Conservation (phyloP, 2,797 vertebrate genomes). For the Thripadectes ignobilis region DNA sequence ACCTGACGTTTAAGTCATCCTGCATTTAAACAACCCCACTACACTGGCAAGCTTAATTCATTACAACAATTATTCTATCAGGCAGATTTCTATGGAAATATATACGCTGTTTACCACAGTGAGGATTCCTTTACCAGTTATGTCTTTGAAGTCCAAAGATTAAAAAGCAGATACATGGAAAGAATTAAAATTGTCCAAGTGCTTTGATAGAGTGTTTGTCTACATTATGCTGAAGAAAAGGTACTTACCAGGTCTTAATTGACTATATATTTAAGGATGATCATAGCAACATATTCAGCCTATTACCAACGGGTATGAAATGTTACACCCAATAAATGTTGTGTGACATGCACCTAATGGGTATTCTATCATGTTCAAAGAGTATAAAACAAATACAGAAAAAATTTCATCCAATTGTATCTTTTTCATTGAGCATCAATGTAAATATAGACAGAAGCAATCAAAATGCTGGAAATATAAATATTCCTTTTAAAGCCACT, state of each 20-base stretch:
- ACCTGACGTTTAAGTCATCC: conserved; percentile 50
- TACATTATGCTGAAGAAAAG: conserved; percentile 55
- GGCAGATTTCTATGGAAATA: conserved; percentile 70
- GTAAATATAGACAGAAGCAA: conserved; percentile 77
- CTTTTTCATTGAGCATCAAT: conserved; percentile 68
- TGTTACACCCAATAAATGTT: conserved; percentile 72
- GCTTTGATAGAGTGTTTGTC: conserved; percentile 56
- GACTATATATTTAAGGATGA: conserved; percentile 68
- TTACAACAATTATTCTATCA: conserved; percentile 70
- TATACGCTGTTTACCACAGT: conserved; percentile 53
- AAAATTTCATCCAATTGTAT: conserved; percentile 69
- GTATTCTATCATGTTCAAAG: conserved; percentile 71
- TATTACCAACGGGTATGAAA: conserved; percentile 66
- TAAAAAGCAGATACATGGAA: conserved; percentile 48
- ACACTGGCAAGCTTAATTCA: conserved; percentile 62
- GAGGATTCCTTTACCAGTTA: conserved; percentile 60
- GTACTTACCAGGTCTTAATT: conserved; percentile 60
- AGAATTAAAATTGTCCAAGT: conserved; percentile 62
- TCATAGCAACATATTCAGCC: conserved; percentile 59
- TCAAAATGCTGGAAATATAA: conserved; percentile 80
- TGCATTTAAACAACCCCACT: not conserved
- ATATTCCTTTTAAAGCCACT: conserved; percentile 80
- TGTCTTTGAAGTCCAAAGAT: conserved; percentile 57
- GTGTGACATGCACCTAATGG: conserved; percentile 66
- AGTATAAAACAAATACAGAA: conserved; percentile 73